These are phyloP conservation scores for Bambusicola thoracicus DNA, from an alignment of 2,113 vertebrate genomes.

Conservation along the genomic window DNA sequence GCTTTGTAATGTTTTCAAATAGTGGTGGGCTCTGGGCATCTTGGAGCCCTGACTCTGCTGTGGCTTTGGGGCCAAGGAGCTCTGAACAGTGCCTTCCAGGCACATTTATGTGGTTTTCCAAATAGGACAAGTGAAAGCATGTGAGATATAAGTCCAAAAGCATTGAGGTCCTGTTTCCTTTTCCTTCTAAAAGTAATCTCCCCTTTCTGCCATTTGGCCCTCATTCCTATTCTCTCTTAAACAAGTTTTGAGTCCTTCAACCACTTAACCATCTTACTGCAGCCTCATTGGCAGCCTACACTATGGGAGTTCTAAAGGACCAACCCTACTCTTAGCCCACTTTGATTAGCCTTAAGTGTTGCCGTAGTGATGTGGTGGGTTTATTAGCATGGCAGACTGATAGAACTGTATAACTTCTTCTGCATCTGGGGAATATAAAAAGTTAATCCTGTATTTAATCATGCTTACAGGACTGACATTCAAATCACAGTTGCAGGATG, in stretches of 20 bases:
- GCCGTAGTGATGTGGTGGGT: slow-evolving; percentile 53
- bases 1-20: background rate
- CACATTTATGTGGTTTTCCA: background rate
- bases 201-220: background rate
- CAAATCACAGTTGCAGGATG: slow-evolving; percentile 71
- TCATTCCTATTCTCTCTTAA: background rate
- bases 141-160: background rate
- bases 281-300: background rate
- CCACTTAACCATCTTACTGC: background rate
- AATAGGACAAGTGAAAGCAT: background rate
- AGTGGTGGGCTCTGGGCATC: background rate
- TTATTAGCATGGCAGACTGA: slow-evolving; percentile 48
- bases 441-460: slow-evolving; percentile 64
- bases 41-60: accelerated
- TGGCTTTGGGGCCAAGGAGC: background rate
- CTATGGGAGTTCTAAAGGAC: slow-evolving; percentile 7
- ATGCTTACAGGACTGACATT: slow-evolving; percentile 64
- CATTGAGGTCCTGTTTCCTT: background rate
- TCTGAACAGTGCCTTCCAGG: background rate
- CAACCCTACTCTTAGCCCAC: background rate
- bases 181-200: background rate
- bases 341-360: slow-evolving; percentile 40
- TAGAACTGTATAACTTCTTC: slow-evolving; percentile 67
- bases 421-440: slow-evolving; percentile 69
- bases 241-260: background rate